phyloP scores from a whole-genome alignment of 2,113 vertebrate genomes.

The Festucalex cinctus region DNA sequence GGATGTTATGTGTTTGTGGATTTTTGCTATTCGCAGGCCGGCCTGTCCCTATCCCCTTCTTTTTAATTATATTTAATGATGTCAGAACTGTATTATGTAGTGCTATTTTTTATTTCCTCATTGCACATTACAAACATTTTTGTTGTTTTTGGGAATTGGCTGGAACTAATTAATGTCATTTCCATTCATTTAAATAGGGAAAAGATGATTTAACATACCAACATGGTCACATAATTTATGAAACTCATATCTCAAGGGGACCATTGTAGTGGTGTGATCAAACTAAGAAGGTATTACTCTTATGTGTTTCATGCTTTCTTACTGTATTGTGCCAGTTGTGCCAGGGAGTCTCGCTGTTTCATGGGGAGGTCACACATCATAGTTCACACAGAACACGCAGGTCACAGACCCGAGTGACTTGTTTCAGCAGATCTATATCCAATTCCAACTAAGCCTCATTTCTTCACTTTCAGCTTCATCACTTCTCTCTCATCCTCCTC shows the following conservation, averaged over 20 bases:
- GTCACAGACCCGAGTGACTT: slow-evolving; percentile 52
- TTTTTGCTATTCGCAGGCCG: too few species aligned
- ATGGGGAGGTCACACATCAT: slow-evolving; percentile 37
- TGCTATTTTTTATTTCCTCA: too few species aligned
- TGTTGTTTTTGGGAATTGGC: too few species aligned
- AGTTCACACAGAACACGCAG: slow-evolving; percentile 37
- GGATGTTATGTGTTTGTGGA: too few species aligned
- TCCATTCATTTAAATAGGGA: too few species aligned
- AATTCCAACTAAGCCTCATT: slow-evolving; percentile 10
- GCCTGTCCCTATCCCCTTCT: too few species aligned
- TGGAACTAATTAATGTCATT: too few species aligned
- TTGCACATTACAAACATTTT: too few species aligned
- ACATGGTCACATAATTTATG: too few species aligned
- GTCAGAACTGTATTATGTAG: too few species aligned
- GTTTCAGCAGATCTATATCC: slow-evolving; percentile 23
- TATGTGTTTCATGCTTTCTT: not conserved
- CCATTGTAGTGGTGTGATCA: not conserved
- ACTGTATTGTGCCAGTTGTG: not conserved
- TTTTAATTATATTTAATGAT: too few species aligned
- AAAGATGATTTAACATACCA: too few species aligned
- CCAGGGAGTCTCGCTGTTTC: not conserved
- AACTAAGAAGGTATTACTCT: not conserved
- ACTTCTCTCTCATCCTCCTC: slow-evolving; percentile 9
- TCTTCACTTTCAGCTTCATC: slow-evolving; percentile 13
- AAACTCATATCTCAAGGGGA: not conserved